Evolutionary conservation across 2,797 vertebrate species (phyloP).

Genomic region (Falco peregrinus): DNA sequence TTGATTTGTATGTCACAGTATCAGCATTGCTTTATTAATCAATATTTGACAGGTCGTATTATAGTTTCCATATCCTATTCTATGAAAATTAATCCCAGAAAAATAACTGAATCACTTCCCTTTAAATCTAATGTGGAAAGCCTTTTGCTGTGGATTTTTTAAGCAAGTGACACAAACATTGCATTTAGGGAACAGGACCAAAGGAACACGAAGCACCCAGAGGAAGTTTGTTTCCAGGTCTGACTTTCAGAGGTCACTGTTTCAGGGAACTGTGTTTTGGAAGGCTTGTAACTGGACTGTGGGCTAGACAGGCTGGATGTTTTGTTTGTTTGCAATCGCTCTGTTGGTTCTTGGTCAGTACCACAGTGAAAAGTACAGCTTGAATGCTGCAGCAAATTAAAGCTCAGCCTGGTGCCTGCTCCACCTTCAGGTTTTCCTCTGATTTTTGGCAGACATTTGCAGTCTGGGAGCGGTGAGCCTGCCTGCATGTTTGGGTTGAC

Average conservation of each 20-base stretch:
- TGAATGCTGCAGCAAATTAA: neutral
- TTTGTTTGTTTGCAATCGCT: neutral
- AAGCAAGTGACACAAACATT: constrained; percentile 10
- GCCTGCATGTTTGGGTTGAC: neutral
- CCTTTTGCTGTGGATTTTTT: constrained; percentile 17
- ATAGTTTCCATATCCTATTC: neutral
- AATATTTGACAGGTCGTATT: neutral
- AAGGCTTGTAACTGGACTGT: neutral
- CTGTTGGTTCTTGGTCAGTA: neutral
- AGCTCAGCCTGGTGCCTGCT: neutral
- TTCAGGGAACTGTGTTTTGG: neutral
- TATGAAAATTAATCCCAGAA: neutral
- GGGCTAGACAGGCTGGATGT: neutral
- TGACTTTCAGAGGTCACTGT: neutral
- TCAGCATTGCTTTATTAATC: neutral
- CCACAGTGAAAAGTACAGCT: neutral
- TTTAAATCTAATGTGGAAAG: neutral
- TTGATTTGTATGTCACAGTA: neutral
- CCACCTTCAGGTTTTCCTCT: neutral
- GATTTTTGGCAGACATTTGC: neutral
- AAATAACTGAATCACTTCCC: constrained; percentile 7
- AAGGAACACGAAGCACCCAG: constrained; percentile 23
- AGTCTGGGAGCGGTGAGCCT: neutral
- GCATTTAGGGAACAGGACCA: neutral
- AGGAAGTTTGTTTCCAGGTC: constrained; percentile 28